Percentiles rank a stretch among this genome's conserved stretches.
These are phyloP conservation scores for Acrocyrtus sp. DNA, from an alignment of 2,888 invertebrate species.

Conservation along the genomic window DNA sequence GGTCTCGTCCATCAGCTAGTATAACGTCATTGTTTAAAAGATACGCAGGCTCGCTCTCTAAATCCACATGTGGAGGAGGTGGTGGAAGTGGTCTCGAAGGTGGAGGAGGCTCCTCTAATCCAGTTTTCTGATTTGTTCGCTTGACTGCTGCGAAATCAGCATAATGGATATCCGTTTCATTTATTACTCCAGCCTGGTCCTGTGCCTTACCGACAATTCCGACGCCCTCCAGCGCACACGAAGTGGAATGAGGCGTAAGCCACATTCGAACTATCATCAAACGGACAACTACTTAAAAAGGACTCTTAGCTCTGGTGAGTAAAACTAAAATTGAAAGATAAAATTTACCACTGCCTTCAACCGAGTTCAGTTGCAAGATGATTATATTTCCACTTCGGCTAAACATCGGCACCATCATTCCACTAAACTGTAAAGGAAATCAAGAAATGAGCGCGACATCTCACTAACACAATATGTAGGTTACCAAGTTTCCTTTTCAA, in stretches of 20 bases:
- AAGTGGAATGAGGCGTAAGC: background rate
- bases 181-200: background rate
- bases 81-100: constrained; percentile 12
- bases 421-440: constrained; percentile 8
- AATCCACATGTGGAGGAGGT: background rate
- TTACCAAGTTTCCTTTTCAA: no score
- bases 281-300: no score
- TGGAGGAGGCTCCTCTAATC: constrained; percentile 1
- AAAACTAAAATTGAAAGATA: background rate
- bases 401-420: constrained; percentile 42
- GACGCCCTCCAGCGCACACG: constrained; percentile 3
- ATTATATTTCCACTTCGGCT: constrained; percentile 36
- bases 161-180: constrained; percentile 46
- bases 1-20: constrained; percentile 23
- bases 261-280: constrained; percentile 28
- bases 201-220: constrained; percentile 1
- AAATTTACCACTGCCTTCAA: constrained; percentile 40
- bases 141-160: constrained; percentile 2
- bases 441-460: no score
- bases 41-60: background rate
- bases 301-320: no score
- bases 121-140: constrained; percentile 17
- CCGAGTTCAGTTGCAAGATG: constrained; percentile 46
- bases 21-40: background rate
- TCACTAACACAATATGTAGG: no score